These are phyloP conservation scores for Drosophila kepulauana DNA, from an alignment of 1,140 invertebrate genomes.

Conservation along the genomic window DNA sequence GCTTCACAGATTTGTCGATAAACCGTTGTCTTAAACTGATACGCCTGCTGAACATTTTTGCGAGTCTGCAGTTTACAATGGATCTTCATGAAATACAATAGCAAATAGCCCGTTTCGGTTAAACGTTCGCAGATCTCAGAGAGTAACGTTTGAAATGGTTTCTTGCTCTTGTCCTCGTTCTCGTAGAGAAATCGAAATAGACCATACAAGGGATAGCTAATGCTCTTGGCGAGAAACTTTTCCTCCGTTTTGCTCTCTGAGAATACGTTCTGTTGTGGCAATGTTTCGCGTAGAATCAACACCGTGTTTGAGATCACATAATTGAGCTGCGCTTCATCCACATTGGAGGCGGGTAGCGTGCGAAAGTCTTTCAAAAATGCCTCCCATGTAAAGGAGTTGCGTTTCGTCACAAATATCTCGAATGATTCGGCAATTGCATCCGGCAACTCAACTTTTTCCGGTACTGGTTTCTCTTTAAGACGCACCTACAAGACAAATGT, in stretches of 20 bases:
- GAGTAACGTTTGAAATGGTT: conserved; percentile 90
- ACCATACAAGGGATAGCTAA: conserved; percentile 92
- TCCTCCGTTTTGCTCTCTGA: conserved; percentile 86
- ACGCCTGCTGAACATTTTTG: conserved; percentile 86
- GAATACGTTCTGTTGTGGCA: conserved; percentile 77
- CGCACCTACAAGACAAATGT: conserved; percentile 60
- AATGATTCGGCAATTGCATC: conserved; percentile 79
- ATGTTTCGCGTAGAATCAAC: conserved; percentile 78
- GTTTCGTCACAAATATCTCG: conserved; percentile 75
- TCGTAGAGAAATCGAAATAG: conserved; percentile 90
- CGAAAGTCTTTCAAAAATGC: conserved; percentile 81
- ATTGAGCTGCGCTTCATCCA: conserved; percentile 79
- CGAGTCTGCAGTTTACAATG: conserved; percentile 86
- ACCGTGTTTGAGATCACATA: conserved; percentile 82
- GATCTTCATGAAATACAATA: conserved; percentile 95
- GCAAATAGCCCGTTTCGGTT: conserved; percentile 92
- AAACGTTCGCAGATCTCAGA: conserved; percentile 88
- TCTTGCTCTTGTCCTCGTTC: conserved; percentile 92
- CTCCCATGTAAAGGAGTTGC: conserved; percentile 80
- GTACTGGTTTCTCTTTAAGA: conserved; percentile 85
- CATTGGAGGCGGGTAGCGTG: conserved; percentile 65
- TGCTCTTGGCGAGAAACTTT: conserved; percentile 88
- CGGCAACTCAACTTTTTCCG: conserved; percentile 81
- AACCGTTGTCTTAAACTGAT: conserved; percentile 92
- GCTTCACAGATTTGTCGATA: conserved; percentile 95